phyloP scores from a whole-genome alignment of 2,888 invertebrate species.

The Spisula solida region DNA sequence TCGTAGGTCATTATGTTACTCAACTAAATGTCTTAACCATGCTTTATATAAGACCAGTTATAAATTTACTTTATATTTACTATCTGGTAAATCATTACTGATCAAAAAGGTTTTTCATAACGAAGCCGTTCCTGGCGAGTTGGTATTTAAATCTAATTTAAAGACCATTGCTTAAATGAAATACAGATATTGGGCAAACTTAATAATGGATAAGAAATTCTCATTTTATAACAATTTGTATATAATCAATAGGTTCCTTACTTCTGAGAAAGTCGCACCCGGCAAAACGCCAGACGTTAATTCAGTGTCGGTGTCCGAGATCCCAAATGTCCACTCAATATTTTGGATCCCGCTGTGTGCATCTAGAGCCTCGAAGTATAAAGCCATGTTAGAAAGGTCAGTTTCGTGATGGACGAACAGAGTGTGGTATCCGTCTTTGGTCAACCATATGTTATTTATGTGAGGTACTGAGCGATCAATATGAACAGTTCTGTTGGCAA shows the following conservation, averaged over 20 bases:
- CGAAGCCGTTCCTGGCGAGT: too few relatives aligned
- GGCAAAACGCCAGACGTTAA: constrained; percentile 15
- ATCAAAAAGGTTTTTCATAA: too few relatives aligned
- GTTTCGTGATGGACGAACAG: constrained; percentile 69
- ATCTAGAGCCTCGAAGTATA: constrained; percentile 72
- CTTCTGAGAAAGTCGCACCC: not conserved
- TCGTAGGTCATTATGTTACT: too few relatives aligned
- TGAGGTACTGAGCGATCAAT: constrained; percentile 72
- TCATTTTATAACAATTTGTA: not conserved
- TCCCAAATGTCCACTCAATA: constrained; percentile 72
- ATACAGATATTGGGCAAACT: too few relatives aligned
- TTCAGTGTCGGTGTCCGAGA: constrained; percentile 29
- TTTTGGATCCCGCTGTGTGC: constrained; percentile 73
- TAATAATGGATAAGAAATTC: too few relatives aligned
- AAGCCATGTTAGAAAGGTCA: constrained; percentile 71
- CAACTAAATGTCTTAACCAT: too few relatives aligned
- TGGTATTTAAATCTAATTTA: too few relatives aligned
- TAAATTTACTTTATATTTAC: too few relatives aligned
- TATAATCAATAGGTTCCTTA: not conserved
- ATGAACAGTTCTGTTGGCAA: constrained; percentile 62
- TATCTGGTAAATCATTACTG: too few relatives aligned
- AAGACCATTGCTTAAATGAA: too few relatives aligned
- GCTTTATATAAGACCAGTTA: too few relatives aligned
- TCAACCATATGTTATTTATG: constrained; percentile 70
- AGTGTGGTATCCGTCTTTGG: constrained; percentile 56